Evolutionary conservation across 2,797 vertebrate species (phyloP).

Genomic region (Gobio occitaniae): DNA sequence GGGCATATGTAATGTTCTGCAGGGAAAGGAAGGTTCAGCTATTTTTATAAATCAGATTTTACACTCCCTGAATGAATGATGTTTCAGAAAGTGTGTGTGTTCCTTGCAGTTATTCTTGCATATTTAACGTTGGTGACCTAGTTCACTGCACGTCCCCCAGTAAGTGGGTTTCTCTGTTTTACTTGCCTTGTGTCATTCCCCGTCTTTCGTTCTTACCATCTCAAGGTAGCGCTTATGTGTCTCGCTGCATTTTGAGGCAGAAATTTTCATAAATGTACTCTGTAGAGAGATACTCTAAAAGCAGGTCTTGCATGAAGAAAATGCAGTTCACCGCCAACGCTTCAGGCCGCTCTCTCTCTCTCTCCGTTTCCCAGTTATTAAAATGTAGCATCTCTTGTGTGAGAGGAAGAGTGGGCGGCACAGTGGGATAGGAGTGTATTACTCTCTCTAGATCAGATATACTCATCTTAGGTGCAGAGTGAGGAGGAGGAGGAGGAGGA

Average conservation of each 20-base stretch:
- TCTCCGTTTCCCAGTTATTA: constrained; percentile 57
- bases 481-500: constrained; percentile 55
- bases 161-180: constrained; percentile 81
- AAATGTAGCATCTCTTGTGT: constrained; percentile 55
- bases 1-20: background rate
- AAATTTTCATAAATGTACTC: constrained; percentile 52
- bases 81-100: constrained; percentile 54
- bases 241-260: constrained; percentile 50
- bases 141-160: constrained; percentile 75
- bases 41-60: constrained; percentile 35
- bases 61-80: constrained; percentile 35
- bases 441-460: constrained; percentile 50
- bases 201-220: constrained; percentile 57
- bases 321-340: constrained; percentile 68
- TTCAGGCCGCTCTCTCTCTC: constrained; percentile 66
- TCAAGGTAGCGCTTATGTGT: constrained; percentile 59
- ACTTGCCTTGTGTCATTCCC: constrained; percentile 58
- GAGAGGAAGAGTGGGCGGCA: constrained; percentile 52
- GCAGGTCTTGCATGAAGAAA: constrained; percentile 61
- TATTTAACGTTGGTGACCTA: constrained; percentile 82
- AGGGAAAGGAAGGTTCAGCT: background rate
- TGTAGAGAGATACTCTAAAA: constrained; percentile 63
- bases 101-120: constrained; percentile 76
- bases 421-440: constrained; percentile 51
- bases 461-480: constrained; percentile 48